phyloP scores from a whole-genome alignment of 2,113 vertebrate species.

The Passer montanus region DNA sequence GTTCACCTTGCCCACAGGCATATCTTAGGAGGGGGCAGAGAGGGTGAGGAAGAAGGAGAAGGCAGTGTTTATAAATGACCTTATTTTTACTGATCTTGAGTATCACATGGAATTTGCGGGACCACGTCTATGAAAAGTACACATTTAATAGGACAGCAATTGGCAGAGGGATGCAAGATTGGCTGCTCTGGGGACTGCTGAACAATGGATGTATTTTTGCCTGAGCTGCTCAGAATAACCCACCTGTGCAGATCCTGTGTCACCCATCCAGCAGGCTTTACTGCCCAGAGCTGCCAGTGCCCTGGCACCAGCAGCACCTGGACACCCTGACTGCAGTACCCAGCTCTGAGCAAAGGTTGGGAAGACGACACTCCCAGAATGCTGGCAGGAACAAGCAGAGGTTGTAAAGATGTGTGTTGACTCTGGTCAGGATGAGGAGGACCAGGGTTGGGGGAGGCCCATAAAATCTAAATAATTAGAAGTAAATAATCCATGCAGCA shows the following conservation, averaged over 20 bases:
- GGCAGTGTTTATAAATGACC: not conserved
- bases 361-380: not conserved
- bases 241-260: not conserved
- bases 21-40: not conserved
- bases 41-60: not conserved
- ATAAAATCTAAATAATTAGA: not conserved
- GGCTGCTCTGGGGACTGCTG: not conserved
- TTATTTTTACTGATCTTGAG: not conserved
- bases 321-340: accelerated
- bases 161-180: not conserved
- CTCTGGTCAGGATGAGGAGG: not conserved
- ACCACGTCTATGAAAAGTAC: not conserved
- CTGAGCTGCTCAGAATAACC: not conserved
- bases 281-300: not conserved
- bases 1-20: not conserved
- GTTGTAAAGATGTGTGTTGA: not conserved
- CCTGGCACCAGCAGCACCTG: accelerated
- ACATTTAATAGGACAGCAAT: not conserved
- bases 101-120: not conserved
- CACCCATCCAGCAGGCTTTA: not conserved
- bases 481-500: not conserved
- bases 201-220: not conserved
- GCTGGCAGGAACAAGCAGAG: not conserved
- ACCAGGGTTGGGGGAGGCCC: not conserved
- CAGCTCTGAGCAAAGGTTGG: not conserved